A percentile compares a stretch with the other conserved stretches of the same genome.
Conservation (phyloP, 2,113 vertebrate genomes). For the Emydura subglobosa region DNA sequence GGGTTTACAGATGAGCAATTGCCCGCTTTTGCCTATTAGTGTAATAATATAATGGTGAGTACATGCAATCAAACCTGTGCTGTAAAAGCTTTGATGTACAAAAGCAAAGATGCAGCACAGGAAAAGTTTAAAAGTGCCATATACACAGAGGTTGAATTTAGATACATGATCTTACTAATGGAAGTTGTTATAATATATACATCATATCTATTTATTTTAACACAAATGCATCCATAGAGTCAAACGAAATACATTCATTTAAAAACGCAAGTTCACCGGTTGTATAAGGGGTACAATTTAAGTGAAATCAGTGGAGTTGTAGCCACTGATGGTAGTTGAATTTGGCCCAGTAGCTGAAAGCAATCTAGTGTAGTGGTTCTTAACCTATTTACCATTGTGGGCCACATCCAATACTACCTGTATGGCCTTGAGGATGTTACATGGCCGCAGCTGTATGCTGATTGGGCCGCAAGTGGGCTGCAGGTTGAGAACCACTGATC, state of each 20-base stretch:
- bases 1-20: not conserved
- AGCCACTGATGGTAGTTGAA: not conserved
- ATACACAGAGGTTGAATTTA: slow-evolving; percentile 6
- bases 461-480: too few relatives aligned
- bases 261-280: not conserved
- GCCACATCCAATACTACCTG: too few relatives aligned
- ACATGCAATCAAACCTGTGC: slow-evolving; percentile 46
- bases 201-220: not conserved
- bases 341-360: not conserved
- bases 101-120: not conserved
- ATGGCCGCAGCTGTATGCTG: too few relatives aligned
- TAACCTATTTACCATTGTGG: too few relatives aligned
- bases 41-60: not conserved
- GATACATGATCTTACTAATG: not conserved
- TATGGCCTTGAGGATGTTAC: too few relatives aligned
- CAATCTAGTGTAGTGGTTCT: not conserved
- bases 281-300: not conserved
- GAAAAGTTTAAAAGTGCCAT: slow-evolving; percentile 11
- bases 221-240: not conserved
- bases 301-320: not conserved
- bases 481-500: too few relatives aligned
- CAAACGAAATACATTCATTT: not conserved
- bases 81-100: slow-evolving; percentile 10
- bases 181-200: too few relatives aligned
- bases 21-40: not conserved